Conservation (phyloP, 2,113 vertebrate genomes). For the Elephantulus edwardii region DNA sequence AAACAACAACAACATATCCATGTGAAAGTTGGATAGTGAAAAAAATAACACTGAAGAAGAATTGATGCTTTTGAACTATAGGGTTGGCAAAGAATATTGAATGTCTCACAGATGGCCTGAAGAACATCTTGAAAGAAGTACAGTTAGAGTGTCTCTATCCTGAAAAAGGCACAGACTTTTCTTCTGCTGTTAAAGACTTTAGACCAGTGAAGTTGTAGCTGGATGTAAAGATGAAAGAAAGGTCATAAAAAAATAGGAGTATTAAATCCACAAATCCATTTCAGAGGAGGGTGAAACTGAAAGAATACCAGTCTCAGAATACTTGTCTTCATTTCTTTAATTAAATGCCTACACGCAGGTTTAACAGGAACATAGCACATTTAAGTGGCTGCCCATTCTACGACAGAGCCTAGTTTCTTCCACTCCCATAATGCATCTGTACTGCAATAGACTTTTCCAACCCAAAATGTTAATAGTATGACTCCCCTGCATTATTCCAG, state of each 20-base stretch:
- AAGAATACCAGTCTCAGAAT: not conserved
- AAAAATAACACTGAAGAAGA: too few species aligned
- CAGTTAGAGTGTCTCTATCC: too few species aligned
- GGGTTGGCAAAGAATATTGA: too few species aligned
- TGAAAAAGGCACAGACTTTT: constrained; percentile 31
- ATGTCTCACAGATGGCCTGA: too few species aligned
- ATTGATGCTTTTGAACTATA: too few species aligned
- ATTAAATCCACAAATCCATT: constrained; percentile 7
- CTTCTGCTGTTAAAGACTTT: not conserved
- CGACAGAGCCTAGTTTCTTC: not conserved
- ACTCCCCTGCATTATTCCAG: not conserved
- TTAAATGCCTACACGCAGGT: not conserved
- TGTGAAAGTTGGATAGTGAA: too few species aligned
- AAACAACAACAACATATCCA: not conserved
- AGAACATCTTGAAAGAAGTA: too few species aligned
- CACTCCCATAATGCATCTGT: not conserved
- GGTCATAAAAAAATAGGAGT: accelerated
- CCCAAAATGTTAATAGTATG: not conserved
- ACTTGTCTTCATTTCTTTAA: not conserved
- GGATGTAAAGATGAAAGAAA: constrained; percentile 31
- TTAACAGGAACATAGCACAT: not conserved
- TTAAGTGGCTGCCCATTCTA: not conserved
- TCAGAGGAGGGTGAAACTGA: not conserved
- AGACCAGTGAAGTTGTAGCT: not conserved
- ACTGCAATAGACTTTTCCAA: not conserved